Conservation (phyloP, 2,113 vertebrate species). For the Eretmochelys imbricata region DNA sequence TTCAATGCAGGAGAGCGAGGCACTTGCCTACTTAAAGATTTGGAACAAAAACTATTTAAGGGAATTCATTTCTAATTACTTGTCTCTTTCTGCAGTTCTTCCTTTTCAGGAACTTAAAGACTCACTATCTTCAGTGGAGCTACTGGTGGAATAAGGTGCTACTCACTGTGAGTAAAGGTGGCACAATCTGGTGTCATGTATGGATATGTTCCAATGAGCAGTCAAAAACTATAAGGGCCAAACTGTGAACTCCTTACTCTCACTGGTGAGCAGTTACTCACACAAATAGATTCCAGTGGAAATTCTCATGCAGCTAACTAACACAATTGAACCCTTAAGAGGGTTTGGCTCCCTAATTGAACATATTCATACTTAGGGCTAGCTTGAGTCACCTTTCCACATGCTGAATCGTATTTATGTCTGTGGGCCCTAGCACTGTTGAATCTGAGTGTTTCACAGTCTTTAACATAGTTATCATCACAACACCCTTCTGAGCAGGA, state of each 20-base stretch:
- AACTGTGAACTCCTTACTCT: background rate
- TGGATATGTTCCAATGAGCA: background rate
- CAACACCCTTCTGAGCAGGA: accelerated
- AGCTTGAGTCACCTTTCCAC: background rate
- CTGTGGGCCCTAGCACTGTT: background rate
- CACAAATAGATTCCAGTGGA: background rate
- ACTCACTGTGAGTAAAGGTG: accelerated
- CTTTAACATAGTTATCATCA: background rate
- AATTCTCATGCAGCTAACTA: background rate
- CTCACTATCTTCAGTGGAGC: background rate
- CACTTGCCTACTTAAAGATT: background rate
- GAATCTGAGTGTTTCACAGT: background rate
- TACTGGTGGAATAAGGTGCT: background rate
- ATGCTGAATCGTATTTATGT: background rate
- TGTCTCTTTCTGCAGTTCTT: background rate
- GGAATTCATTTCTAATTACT: background rate
- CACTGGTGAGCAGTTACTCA: background rate
- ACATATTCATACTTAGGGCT: background rate
- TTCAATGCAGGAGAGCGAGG: background rate
- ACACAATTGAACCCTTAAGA: background rate
- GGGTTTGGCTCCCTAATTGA: background rate
- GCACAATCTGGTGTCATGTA: background rate
- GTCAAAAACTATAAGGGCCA: background rate
- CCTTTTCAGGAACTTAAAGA: background rate
- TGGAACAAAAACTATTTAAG: slow-evolving; percentile 52